Percentiles rank a stretch among this genome's conserved stretches.
These are phyloP conservation scores for Ecliptopera silaceata DNA, from an alignment of 2,888 invertebrate species.

Conservation along the genomic window DNA sequence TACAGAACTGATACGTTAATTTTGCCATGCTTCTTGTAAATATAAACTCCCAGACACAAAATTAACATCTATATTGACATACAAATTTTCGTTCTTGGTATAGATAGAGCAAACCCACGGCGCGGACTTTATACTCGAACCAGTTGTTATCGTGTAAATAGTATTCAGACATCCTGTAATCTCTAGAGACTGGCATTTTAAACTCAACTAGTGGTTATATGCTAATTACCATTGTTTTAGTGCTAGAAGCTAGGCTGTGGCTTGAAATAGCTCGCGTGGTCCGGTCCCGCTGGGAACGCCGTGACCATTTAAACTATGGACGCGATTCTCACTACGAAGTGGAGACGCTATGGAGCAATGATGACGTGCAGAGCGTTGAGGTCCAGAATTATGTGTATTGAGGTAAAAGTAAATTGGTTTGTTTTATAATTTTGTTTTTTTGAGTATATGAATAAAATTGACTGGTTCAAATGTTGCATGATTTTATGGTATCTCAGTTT, in stretches of 20 bases:
- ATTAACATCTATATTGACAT: too few relatives aligned
- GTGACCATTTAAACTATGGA: slow-evolving; percentile 40
- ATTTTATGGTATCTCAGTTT: neutral
- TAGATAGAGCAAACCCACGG: too few relatives aligned
- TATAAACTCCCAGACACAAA: too few relatives aligned
- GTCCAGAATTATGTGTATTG: slow-evolving; percentile 66
- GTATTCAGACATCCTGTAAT: too few relatives aligned
- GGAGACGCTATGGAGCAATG: slow-evolving; percentile 70
- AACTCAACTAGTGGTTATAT: too few relatives aligned
- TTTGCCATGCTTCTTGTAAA: too few relatives aligned
- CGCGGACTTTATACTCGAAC: too few relatives aligned
- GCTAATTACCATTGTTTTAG: slow-evolving; percentile 25
- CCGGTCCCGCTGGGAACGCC: slow-evolving; percentile 60
- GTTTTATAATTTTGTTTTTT: neutral
- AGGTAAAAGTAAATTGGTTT: neutral
- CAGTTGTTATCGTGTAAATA: too few relatives aligned
- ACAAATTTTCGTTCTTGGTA: too few relatives aligned
- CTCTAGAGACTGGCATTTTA: too few relatives aligned
- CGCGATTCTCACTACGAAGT: slow-evolving; percentile 50
- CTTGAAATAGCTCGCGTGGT: slow-evolving; percentile 66
- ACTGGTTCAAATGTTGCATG: neutral
- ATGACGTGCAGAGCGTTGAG: slow-evolving; percentile 70
- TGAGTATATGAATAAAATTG: neutral
- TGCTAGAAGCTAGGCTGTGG: slow-evolving; percentile 67
- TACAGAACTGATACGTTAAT: too few relatives aligned